Conservation (phyloP, 1,140 invertebrate genomes). For the Caenorhabditis briggsae region DNA sequence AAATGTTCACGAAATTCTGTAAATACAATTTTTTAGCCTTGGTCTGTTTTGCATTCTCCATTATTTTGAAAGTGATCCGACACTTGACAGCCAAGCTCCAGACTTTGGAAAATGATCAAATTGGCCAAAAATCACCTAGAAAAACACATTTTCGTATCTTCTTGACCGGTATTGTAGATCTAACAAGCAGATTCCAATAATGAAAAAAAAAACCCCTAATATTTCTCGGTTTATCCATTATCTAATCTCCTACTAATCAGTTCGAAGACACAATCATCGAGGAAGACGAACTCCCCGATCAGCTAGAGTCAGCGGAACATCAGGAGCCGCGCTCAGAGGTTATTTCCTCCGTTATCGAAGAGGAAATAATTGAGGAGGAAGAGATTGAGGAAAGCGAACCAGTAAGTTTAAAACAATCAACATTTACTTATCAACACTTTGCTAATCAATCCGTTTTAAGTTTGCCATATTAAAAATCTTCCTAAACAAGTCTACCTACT, state of each 20-base stretch:
- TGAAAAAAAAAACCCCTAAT: not conserved
- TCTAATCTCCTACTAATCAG: constrained; percentile 49
- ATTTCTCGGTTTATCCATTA: not conserved
- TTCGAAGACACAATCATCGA: constrained; percentile 62
- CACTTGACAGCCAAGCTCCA: too few relatives aligned
- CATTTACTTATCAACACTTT: not conserved
- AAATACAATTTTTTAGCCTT: too few relatives aligned
- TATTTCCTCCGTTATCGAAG: constrained; percentile 19
- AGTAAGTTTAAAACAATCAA: constrained; percentile 14
- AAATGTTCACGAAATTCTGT: too few relatives aligned
- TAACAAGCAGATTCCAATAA: not conserved
- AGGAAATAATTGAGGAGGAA: constrained; percentile 53
- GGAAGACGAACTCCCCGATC: constrained; percentile 65
- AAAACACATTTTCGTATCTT: not conserved
- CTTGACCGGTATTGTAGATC: not conserved
- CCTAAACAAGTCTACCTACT: not conserved
- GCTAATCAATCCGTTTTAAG: not conserved
- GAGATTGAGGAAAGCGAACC: constrained; percentile 43
- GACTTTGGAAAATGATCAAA: too few relatives aligned
- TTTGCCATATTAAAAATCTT: not conserved
- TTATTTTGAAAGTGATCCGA: too few relatives aligned
- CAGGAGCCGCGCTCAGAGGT: constrained; percentile 55
- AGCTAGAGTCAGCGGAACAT: constrained; percentile 64
- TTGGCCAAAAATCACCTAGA: too few relatives aligned
- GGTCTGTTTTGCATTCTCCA: too few relatives aligned